Conservation (phyloP, 2,888 invertebrate species). For the Drosophila niveifrons region DNA sequence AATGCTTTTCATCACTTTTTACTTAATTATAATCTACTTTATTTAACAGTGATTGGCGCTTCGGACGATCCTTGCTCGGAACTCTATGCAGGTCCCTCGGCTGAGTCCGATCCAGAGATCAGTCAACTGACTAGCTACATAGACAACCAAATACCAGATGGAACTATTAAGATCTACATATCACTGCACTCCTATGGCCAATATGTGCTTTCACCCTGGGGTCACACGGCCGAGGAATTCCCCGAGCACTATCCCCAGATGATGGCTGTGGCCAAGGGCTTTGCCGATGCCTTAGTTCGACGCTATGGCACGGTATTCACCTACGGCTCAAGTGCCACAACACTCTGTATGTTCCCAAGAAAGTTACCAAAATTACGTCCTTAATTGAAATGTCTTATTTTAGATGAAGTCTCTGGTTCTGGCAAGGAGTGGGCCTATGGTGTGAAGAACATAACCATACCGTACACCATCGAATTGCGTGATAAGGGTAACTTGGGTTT, state of each 20-base stretch:
- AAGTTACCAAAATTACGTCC: not conserved
- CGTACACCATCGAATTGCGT: constrained; percentile 88
- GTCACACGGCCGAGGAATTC: constrained; percentile 85
- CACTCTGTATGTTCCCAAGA: constrained; percentile 85
- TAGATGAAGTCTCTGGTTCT: constrained; percentile 85
- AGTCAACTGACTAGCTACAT: constrained; percentile 86
- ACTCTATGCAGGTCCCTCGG: constrained; percentile 86
- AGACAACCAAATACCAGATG: constrained; percentile 82
- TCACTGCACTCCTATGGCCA: constrained; percentile 89
- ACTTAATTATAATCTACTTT: not conserved
- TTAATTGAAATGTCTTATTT: not conserved
- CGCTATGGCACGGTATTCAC: constrained; percentile 86
- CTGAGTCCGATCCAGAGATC: constrained; percentile 88
- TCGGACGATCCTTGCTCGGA: constrained; percentile 85
- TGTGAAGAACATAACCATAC: constrained; percentile 86
- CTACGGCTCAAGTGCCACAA: constrained; percentile 87
- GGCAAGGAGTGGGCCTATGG: constrained; percentile 87
- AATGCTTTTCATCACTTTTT: too few species aligned
- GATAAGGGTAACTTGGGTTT: constrained; percentile 90
- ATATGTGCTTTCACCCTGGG: constrained; percentile 87
- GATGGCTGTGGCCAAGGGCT: constrained; percentile 87
- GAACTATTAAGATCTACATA: constrained; percentile 86
- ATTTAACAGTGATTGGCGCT: constrained; percentile 84
- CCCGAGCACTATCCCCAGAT: constrained; percentile 86
- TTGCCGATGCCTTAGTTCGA: constrained; percentile 86